Evolutionary conservation across 30 jellyfish, hydroid and myxozoan species (phyloP).

Genomic region (Hydra vulgaris): DNA sequence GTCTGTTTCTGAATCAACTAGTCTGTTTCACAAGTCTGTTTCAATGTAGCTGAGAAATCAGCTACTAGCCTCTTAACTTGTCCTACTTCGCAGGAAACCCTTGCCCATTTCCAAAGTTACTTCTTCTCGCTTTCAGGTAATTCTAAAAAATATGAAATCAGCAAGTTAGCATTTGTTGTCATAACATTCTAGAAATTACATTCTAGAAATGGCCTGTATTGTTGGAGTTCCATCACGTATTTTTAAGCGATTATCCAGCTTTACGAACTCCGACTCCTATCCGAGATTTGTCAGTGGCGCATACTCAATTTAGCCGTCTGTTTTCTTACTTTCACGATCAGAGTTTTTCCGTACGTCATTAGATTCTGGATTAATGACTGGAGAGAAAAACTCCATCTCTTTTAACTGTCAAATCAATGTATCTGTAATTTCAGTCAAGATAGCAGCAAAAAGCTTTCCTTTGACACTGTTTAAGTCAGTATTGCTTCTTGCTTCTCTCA

Average conservation of each 20-base stretch:
- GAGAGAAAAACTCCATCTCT: background rate
- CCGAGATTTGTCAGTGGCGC: background rate
- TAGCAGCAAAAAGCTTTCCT: background rate
- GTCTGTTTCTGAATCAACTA: too few relatives aligned
- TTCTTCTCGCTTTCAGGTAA: background rate
- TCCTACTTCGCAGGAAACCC: background rate
- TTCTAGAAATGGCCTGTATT: background rate
- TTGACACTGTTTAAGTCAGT: too few relatives aligned
- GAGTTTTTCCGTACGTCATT: background rate
- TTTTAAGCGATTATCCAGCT: background rate
- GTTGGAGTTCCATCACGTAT: background rate
- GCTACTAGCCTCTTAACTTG: too few relatives aligned
- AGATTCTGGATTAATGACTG: background rate
- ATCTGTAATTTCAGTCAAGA: background rate
- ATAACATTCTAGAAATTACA: background rate
- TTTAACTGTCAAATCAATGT: background rate
- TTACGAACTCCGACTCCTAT: background rate
- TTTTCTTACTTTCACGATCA: background rate
- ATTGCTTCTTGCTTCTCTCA: background rate
- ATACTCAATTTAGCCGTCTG: background rate
- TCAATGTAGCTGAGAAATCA: background rate
- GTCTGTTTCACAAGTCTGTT: too few relatives aligned
- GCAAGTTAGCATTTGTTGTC: background rate
- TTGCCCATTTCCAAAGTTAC: background rate
- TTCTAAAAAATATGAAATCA: background rate